Evolutionary conservation across 2,113 vertebrate genomes (phyloP), one percentile per base, ranked within the genome.

Genomic region (Opisthocomus hoazin): DNA sequence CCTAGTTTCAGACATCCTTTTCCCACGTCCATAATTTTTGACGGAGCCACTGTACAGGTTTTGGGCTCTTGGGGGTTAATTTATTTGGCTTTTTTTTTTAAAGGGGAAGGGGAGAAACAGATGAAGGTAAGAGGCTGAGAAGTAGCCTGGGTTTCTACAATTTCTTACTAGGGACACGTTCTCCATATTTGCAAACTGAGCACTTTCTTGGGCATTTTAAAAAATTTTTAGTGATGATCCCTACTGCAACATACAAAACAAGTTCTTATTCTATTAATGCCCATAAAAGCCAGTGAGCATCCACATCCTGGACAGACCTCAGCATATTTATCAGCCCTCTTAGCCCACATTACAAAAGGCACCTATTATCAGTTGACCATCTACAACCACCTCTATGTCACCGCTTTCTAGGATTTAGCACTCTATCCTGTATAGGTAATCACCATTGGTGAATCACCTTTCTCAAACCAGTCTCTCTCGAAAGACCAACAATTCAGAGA

Each of bases 361-460:
- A 82, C 39, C 41, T 63, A 19, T 46, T 66, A 88, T 13, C 78
- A 85, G 61, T 15, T 79, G 39, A 83, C 29, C 17, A 85, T 12
- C 75, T 39, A 21, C 3, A 0, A 20, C 18, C 41, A 36, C 15
- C 13, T 48, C 37, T 34, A 75, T 1, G 0, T 60, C 50, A 71
- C 60, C 34, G 20, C 12, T 79, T 75, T 71, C 61, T 20, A 53
- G 24, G 48, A 85, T 39, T 60, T 64, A 68, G 48, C 43, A n/a
- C 43, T 71, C 57, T 26, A 54, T 51, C 46, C 69, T 66, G 18
- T 32, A 79, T 11, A 75, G 0, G 0, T 64, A 57, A 81, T 37
- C 50, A 80, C 53, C 48, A 50, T 32, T 82, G 53, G 3, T 27
- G 58, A 84, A 91, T 12, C 1, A 80, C 24, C 50, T 86, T 85